A percentile compares a stretch with the other conserved stretches of the same genome.
phyloP scores from a whole-genome alignment of 35 echinoderm and acorn worm species.

The Lytechinus pictus region DNA sequence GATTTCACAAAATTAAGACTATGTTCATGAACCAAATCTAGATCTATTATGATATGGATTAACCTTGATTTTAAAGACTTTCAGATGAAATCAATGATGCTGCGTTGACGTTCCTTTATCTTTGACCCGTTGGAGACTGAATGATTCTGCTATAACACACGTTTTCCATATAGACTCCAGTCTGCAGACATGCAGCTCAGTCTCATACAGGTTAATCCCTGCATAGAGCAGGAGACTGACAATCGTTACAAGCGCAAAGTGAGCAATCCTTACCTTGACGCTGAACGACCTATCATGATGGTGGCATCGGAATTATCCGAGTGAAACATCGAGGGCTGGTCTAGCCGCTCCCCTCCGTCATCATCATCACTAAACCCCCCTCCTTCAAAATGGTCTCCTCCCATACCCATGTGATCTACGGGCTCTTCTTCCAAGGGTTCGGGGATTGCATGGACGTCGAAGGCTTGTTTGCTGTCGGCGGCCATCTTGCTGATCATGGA shows the following conservation, averaged over 20 bases:
- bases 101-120: too few species aligned
- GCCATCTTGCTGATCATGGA: constrained; percentile 64
- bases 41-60: too few species aligned
- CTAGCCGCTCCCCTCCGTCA: constrained; percentile 46
- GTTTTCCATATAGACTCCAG: too few species aligned
- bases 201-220: too few species aligned
- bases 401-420: constrained; percentile 4
- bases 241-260: not conserved
- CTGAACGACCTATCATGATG: constrained; percentile 64
- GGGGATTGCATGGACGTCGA: constrained; percentile 86
- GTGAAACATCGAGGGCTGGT: constrained; percentile 70
- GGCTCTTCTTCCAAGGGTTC: constrained; percentile 82
- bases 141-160: too few species aligned
- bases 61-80: too few species aligned
- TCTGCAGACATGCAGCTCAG: too few species aligned
- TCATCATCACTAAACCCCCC: constrained; percentile 70
- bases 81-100: too few species aligned
- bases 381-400: constrained; percentile 57
- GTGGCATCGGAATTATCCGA: constrained; percentile 72
- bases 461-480: constrained; percentile 72
- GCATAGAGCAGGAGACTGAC: too few species aligned
- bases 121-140: too few species aligned
- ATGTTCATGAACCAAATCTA: too few species aligned
- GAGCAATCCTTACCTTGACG: constrained; percentile 45
- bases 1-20: too few species aligned